Percentiles rank a stretch among this genome's conserved stretches.
These are phyloP conservation scores for Cataglyphis altisquamis DNA, from an alignment of 2,888 invertebrate genomes.

Conservation along the genomic window DNA sequence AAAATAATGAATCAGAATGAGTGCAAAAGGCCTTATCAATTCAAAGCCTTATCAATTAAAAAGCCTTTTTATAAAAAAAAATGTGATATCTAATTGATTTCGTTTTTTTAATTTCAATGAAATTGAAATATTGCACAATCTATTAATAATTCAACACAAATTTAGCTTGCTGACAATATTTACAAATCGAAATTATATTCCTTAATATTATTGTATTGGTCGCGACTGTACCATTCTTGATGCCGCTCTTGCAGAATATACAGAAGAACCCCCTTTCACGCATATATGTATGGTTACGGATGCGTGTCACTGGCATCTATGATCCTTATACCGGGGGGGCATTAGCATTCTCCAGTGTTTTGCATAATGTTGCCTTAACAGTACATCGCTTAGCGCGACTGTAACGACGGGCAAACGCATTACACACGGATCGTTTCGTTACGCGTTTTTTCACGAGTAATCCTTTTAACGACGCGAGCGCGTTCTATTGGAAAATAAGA, in stretches of 20 bases:
- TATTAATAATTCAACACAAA: not conserved
- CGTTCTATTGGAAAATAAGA: slow-evolving; percentile 6
- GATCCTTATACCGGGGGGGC: slow-evolving; percentile 67
- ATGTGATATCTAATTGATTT: not conserved
- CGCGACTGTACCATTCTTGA: slow-evolving; percentile 56
- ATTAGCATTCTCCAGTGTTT: slow-evolving; percentile 68
- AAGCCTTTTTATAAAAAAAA: not conserved
- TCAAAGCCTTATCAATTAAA: not conserved
- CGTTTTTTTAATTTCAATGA: not conserved
- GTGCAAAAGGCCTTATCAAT: not conserved
- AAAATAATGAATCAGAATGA: slow-evolving; percentile 13
- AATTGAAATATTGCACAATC: not conserved
- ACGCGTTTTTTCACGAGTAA: slow-evolving; percentile 42
- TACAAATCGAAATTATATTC: not conserved
- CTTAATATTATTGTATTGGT: slow-evolving; percentile 29
- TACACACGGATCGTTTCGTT: slow-evolving; percentile 55
- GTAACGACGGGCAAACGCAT: slow-evolving; percentile 56
- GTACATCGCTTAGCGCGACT: slow-evolving; percentile 59
- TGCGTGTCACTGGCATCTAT: slow-evolving; percentile 75
- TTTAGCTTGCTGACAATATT: not conserved
- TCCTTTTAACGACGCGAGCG: not conserved
- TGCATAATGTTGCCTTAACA: slow-evolving; percentile 55
- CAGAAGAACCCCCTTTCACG: slow-evolving; percentile 40
- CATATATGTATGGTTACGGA: slow-evolving; percentile 41
- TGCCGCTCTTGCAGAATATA: slow-evolving; percentile 44